Evolutionary conservation across 2,888 invertebrate genomes (phyloP).

Genomic region (Ectropis crepuscularia): DNA sequence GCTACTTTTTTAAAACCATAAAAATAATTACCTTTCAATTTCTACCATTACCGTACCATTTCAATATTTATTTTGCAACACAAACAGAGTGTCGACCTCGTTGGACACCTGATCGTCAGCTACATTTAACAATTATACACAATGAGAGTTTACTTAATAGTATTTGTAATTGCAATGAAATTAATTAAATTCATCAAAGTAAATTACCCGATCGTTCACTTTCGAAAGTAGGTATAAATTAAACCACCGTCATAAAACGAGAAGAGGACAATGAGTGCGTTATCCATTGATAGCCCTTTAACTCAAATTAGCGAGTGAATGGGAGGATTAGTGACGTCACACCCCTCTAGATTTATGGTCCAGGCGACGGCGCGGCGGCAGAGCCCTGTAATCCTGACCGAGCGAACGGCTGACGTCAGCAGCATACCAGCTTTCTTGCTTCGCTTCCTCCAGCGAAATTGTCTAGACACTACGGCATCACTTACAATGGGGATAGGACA

Average conservation of each 20-base stretch:
- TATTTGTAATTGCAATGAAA: no score
- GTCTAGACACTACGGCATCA: neutral
- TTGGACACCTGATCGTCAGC: no score
- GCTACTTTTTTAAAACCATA: neutral
- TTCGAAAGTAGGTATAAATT: no score
- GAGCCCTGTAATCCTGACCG: constrained; percentile 52
- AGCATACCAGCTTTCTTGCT: constrained; percentile 28
- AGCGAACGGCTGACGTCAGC: constrained; percentile 47
- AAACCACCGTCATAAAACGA: neutral
- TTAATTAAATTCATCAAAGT: no score
- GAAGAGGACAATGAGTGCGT: constrained; percentile 28
- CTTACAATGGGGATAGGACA: neutral
- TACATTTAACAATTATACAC: no score
- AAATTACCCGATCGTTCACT: no score
- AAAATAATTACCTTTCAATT: no score
- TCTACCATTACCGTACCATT: no score
- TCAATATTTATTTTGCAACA: no score
- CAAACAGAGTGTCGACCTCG: no score
- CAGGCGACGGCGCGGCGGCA: constrained; percentile 56
- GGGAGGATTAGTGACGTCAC: constrained; percentile 68
- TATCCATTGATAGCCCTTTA: constrained; percentile 70
- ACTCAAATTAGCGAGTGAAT: constrained; percentile 74
- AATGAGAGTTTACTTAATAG: no score
- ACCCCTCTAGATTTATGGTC: constrained; percentile 69
- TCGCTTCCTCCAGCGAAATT: constrained; percentile 10